phyloP scores from a whole-genome alignment of 2,888 invertebrate species.

The Ctenicera cuprea region DNA sequence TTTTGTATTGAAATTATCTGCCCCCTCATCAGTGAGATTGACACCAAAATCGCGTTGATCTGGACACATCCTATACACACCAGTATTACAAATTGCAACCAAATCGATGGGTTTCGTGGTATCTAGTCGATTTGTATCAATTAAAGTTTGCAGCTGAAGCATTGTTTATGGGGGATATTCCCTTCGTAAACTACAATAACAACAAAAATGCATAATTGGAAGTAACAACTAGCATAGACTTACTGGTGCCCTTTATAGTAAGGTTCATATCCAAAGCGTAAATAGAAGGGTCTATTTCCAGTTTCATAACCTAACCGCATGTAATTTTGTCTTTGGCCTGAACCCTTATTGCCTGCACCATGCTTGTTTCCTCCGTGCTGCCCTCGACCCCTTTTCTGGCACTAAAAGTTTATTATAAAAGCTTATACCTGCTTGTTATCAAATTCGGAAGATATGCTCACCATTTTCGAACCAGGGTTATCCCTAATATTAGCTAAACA shows the following conservation, averaged over 20 bases:
- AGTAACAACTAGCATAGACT: slow-evolving; percentile 65
- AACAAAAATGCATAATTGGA: no score
- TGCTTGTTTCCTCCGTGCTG: slow-evolving; percentile 92
- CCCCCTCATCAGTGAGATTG: slow-evolving; percentile 94
- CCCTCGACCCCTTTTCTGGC: slow-evolving; percentile 83
- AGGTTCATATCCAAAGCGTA: slow-evolving; percentile 87
- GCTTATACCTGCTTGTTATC: no score
- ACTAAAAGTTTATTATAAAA: slow-evolving; percentile 58
- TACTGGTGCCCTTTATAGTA: slow-evolving; percentile 95
- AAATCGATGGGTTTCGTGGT: slow-evolving; percentile 90
- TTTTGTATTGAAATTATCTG: slow-evolving; percentile 89
- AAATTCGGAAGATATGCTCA: slow-evolving; percentile 71
- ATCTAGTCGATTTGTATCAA: slow-evolving; percentile 92
- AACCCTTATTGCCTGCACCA: slow-evolving; percentile 89
- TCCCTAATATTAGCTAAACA: slow-evolving; percentile 83
- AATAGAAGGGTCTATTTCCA: slow-evolving; percentile 91
- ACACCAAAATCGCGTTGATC: slow-evolving; percentile 90
- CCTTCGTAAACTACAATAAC: slow-evolving; percentile 79
- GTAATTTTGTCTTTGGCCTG: slow-evolving; percentile 87
- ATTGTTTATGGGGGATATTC: slow-evolving; percentile 95
- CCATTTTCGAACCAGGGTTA: slow-evolving; percentile 81
- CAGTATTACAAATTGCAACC: slow-evolving; percentile 87
- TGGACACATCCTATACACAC: slow-evolving; percentile 81
- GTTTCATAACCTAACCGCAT: slow-evolving; percentile 94
- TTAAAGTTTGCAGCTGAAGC: slow-evolving; percentile 86